phyloP scores from a whole-genome alignment of 2,113 vertebrate species.

The Calyptommatus sinebrachiatus region DNA sequence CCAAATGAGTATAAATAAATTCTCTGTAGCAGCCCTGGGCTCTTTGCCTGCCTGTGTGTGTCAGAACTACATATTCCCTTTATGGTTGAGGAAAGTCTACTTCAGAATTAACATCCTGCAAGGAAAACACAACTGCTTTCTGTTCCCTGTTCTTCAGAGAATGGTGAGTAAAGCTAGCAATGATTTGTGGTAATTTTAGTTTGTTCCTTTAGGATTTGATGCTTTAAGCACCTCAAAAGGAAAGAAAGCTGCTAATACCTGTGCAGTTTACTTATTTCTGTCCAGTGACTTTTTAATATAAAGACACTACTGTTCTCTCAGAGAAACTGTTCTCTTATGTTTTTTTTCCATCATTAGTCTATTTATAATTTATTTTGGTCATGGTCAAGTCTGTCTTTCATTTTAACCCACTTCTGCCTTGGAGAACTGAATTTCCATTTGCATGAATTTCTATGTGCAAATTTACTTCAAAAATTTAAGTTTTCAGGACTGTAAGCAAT shows the following conservation, averaged over 20 bases:
- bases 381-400: constrained; percentile 8
- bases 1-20: constrained; percentile 82
- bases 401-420: neutral
- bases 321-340: constrained; percentile 9
- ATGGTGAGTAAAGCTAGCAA: constrained; percentile 57
- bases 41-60: constrained; percentile 68
- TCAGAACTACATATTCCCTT: constrained; percentile 60
- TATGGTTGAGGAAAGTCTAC: constrained; percentile 63
- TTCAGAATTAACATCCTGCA: constrained; percentile 66
- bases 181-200: neutral
- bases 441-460: neutral
- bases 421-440: neutral
- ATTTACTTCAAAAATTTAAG: neutral
- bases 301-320: neutral
- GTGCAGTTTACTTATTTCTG: constrained; percentile 12
- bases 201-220: neutral
- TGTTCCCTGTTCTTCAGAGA: constrained; percentile 45
- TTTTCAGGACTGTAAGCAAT: neutral
- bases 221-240: neutral
- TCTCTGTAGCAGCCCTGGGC: constrained; percentile 67
- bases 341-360: neutral
- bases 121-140: neutral
- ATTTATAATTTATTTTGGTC: constrained; percentile 14
- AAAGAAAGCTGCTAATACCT: constrained; percentile 25
- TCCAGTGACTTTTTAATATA: constrained; percentile 21